Evolutionary conservation across 2,888 invertebrate species (phyloP).

Genomic region (Harpalus rubripes): DNA sequence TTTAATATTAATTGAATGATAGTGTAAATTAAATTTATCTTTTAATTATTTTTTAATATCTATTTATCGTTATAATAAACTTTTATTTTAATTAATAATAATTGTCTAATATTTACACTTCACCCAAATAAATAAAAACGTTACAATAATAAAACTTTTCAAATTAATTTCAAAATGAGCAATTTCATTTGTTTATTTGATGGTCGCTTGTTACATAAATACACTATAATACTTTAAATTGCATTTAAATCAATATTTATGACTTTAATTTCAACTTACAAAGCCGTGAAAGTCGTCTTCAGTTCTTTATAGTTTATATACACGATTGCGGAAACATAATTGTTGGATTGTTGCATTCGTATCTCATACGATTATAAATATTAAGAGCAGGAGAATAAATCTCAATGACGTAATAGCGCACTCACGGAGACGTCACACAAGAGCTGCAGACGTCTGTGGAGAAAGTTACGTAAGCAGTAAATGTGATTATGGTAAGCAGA

Average conservation of each 20-base stretch:
- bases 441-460: conserved; percentile 34
- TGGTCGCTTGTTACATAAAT: too few relatives aligned
- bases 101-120: too few relatives aligned
- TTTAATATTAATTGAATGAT: too few relatives aligned
- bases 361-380: conserved; percentile 22
- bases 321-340: conserved; percentile 22
- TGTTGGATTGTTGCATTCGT: background rate
- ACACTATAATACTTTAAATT: too few relatives aligned
- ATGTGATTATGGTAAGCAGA: conserved; percentile 5
- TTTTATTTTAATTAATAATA: too few relatives aligned
- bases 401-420: conserved; percentile 25
- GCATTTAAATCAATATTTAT: background rate
- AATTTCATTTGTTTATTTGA: too few relatives aligned
- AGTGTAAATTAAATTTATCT: too few relatives aligned
- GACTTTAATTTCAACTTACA: background rate
- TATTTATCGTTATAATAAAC: too few relatives aligned
- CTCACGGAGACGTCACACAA: conserved; percentile 26
- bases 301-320: background rate
- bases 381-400: conserved; percentile 37
- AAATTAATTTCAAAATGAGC: too few relatives aligned
- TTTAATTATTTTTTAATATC: too few relatives aligned
- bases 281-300: background rate
- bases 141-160: too few relatives aligned
- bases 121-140: too few relatives aligned
- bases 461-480: conserved; percentile 35